phyloP scores from a whole-genome alignment of 1,140 invertebrate genomes.

The Odontomachus brunneus region DNA sequence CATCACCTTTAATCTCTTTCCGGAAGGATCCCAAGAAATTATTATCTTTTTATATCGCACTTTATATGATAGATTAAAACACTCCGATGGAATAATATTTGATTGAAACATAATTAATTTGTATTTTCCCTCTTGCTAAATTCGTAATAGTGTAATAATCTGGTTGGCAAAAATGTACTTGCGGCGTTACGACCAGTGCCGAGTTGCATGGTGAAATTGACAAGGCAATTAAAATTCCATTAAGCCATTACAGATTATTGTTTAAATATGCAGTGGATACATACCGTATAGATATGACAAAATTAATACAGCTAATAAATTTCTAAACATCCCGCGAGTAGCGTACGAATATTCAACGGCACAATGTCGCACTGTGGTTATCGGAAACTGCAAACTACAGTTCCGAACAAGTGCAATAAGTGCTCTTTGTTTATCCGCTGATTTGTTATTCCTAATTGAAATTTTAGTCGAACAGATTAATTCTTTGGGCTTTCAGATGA shows the following conservation, averaged over 20 bases:
- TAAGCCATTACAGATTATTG: constrained; percentile 35
- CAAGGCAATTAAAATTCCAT: constrained; percentile 54
- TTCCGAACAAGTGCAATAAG: neutral
- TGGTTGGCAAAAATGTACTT: constrained; percentile 24
- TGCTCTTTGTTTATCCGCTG: neutral
- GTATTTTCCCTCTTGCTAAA: constrained; percentile 22
- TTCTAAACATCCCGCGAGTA: constrained; percentile 29
- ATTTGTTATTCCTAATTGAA: no score
- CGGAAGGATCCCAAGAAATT: no score
- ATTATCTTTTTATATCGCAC: no score
- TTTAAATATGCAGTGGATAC: constrained; percentile 25
- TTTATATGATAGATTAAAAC: no score
- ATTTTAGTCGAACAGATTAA: no score
- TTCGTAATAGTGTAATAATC: constrained; percentile 32
- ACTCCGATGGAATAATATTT: constrained; percentile 20
- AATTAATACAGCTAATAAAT: constrained; percentile 42
- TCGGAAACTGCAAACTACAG: constrained; percentile 15
- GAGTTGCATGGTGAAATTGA: constrained; percentile 39
- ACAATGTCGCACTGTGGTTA: neutral
- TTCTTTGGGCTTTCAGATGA: no score
- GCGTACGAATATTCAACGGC: neutral
- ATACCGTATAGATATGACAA: constrained; percentile 34
- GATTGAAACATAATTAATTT: constrained; percentile 44
- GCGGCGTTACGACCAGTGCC: neutral
- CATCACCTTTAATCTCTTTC: no score